Evolutionary conservation across 2,888 invertebrate species (phyloP).

Genomic region (Nasonovia ribisnigri): DNA sequence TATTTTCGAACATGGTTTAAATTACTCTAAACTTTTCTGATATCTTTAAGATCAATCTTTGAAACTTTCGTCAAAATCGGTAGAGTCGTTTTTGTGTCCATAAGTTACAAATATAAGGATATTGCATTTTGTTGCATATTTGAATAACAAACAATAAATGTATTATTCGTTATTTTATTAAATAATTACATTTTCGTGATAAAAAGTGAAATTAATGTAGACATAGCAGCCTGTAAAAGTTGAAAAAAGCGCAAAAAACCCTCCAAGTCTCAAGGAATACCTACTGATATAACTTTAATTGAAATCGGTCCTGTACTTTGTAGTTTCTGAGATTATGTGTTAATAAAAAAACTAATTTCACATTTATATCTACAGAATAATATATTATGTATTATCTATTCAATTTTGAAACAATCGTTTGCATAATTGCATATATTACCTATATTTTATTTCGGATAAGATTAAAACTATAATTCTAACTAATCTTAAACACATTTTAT

Average conservation of each 20-base stretch:
- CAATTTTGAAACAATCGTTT: not conserved
- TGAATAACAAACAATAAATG: not conserved
- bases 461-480: not conserved
- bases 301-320: not conserved
- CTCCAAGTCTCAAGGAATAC: not conserved
- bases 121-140: not conserved
- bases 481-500: not conserved
- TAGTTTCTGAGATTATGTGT: not conserved
- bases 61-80: not conserved
- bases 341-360: not conserved
- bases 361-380: not conserved
- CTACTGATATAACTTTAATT: not conserved
- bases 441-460: not conserved
- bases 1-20: not conserved
- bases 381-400: not conserved
- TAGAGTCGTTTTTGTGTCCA: not conserved
- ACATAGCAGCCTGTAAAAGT: not conserved
- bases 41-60: not conserved
- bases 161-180: too few species aligned
- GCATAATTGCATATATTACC: not conserved
- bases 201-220: not conserved
- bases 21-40: not conserved
- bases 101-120: not conserved
- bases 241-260: not conserved
- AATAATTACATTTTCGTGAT: not conserved